A percentile compares a stretch with the other conserved stretches of the same genome.
Conservation (phyloP, 2,888 invertebrate genomes). For the Teleogryllus oceanicus region DNA sequence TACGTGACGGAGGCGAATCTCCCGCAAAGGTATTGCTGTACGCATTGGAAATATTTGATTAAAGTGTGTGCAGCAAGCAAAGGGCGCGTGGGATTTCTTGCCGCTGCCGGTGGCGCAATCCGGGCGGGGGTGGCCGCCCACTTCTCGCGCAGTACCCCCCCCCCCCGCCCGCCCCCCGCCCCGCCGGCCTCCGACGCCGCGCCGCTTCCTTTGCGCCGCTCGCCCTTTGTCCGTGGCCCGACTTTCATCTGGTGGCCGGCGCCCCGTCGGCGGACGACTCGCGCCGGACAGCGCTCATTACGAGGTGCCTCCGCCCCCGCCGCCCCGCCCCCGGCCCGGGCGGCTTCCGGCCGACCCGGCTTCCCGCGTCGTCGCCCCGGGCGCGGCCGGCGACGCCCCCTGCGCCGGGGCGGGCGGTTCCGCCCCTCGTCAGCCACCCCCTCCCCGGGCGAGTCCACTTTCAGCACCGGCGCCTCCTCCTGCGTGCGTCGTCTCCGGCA, state of each 20-base stretch:
- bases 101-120: too few relatives aligned
- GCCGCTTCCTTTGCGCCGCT: neutral
- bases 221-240: neutral
- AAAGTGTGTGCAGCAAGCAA: too few relatives aligned
- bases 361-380: neutral
- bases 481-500: too few relatives aligned
- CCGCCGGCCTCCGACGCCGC: neutral
- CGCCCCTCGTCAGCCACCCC: neutral
- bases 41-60: too few relatives aligned
- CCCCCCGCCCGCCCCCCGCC: neutral
- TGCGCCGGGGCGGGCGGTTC: neutral
- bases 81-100: too few relatives aligned
- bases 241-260: neutral
- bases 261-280: neutral
- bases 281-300: slow-evolving; percentile 18
- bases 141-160: neutral
- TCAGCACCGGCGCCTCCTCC: neutral
- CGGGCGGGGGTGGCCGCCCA: too few relatives aligned
- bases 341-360: neutral
- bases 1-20: too few relatives aligned
- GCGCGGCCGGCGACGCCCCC: neutral
- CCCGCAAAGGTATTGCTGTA: too few relatives aligned
- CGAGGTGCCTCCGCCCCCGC: neutral
- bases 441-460: neutral
- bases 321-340: neutral